These are phyloP conservation scores for Arctocebus calabarensis DNA, from an alignment of 2,797 vertebrate species.

Conservation along the genomic window DNA sequence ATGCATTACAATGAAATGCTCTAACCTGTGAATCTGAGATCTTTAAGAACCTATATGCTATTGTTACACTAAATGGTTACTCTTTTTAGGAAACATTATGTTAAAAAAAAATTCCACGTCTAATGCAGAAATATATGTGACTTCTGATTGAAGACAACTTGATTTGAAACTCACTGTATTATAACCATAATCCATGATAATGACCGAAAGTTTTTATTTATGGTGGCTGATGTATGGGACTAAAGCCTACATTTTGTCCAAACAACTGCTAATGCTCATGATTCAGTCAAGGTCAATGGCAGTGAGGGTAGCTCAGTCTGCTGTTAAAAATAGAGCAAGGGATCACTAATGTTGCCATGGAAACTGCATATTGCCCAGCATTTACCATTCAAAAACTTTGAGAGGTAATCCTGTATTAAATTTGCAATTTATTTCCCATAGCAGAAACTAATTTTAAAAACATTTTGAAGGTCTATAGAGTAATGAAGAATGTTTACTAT, in stretches of 20 bases:
- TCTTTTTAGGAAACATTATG: slow-evolving; percentile 15
- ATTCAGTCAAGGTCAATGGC: slow-evolving; percentile 62
- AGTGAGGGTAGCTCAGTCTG: slow-evolving; percentile 53
- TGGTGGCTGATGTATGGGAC: slow-evolving; percentile 19
- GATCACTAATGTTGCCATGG: slow-evolving; percentile 66
- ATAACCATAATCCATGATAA: not conserved
- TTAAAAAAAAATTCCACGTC: slow-evolving; percentile 23
- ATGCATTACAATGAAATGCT: slow-evolving; percentile 1
- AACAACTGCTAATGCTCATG: slow-evolving; percentile 50
- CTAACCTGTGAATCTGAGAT: slow-evolving; percentile 32
- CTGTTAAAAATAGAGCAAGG: slow-evolving; percentile 59
- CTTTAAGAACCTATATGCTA: slow-evolving; percentile 38
- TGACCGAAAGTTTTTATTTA: slow-evolving; percentile 45
- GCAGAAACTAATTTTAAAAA: slow-evolving; percentile 63
- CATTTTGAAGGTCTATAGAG: slow-evolving; percentile 44
- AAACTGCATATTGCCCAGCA: slow-evolving; percentile 61
- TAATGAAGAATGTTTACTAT: slow-evolving; percentile 58
- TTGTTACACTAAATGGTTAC: slow-evolving; percentile 36
- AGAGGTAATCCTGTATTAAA: slow-evolving; percentile 70
- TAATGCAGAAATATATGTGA: slow-evolving; percentile 52
- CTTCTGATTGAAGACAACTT: slow-evolving; percentile 11
- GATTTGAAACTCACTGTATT: not conserved
- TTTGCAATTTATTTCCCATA: slow-evolving; percentile 71
- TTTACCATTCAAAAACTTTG: slow-evolving; percentile 67
- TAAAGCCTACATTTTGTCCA: slow-evolving; percentile 41